Evolutionary conservation across 2,113 vertebrate species (phyloP).

Genomic region (Mesocricetus auratus): DNA sequence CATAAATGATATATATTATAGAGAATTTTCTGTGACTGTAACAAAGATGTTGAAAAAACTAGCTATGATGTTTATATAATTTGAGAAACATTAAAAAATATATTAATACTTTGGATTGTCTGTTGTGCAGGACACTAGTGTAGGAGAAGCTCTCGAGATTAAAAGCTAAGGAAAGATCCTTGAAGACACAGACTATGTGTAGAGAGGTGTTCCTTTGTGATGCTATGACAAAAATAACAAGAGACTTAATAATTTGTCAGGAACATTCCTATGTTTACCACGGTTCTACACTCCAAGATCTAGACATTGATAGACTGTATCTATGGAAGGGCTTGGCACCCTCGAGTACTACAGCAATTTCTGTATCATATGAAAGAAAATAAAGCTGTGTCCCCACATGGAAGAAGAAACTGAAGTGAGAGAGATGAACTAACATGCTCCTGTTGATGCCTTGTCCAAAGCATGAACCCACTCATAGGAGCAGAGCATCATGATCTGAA

Average conservation of each 20-base stretch:
- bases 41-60: background rate
- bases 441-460: background rate
- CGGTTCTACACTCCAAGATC: background rate
- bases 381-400: background rate
- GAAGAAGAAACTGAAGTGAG: background rate
- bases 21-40: background rate
- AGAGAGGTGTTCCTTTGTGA: background rate
- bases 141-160: background rate
- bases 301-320: background rate
- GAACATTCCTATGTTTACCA: background rate
- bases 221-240: background rate
- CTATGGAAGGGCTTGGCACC: background rate
- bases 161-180: background rate
- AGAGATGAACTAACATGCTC: too few species aligned
- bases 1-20: background rate
- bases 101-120: background rate
- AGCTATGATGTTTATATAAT: background rate
- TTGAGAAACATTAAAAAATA: conserved; percentile 11
- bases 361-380: background rate
- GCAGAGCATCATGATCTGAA: background rate
- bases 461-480: background rate
- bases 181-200: background rate
- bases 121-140: background rate
- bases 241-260: background rate
- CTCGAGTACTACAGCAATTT: background rate